phyloP scores from a whole-genome alignment of 2,797 vertebrate species.

The Lithobates sylvaticus region DNA sequence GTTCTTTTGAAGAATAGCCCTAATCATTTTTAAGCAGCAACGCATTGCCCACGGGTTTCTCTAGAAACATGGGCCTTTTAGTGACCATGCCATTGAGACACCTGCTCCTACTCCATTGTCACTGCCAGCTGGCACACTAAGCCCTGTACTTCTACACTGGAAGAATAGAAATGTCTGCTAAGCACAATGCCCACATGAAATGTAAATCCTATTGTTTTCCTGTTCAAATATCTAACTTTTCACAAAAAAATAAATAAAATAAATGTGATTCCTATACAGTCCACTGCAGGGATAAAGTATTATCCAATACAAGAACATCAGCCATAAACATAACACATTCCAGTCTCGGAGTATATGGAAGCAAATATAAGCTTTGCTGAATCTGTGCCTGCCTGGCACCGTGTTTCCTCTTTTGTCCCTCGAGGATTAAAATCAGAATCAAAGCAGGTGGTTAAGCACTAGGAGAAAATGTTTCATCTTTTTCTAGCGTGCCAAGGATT shows the following conservation, averaged over 20 bases:
- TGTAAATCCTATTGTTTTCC: neutral
- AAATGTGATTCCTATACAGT: neutral
- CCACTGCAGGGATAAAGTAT: neutral
- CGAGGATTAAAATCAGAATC: constrained; percentile 27
- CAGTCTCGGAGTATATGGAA: neutral
- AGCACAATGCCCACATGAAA: neutral
- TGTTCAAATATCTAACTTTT: neutral
- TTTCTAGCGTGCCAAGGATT: constrained; percentile 47
- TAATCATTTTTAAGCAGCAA: too few relatives aligned
- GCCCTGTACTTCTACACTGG: neutral
- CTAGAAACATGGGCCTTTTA: neutral
- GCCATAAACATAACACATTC: constrained; percentile 13
- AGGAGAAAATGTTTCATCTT: constrained; percentile 30
- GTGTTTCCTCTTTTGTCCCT: constrained; percentile 12
- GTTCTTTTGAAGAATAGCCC: neutral
- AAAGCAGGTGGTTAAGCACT: constrained; percentile 59
- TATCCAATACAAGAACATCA: neutral
- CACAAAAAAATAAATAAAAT: too few relatives aligned
- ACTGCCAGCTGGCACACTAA: neutral
- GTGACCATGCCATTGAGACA: neutral
- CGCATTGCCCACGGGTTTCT: neutral
- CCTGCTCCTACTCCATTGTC: neutral
- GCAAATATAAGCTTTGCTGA: constrained; percentile 31
- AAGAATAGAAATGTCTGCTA: neutral
- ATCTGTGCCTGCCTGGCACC: constrained; percentile 41